phyloP scores from a whole-genome alignment of 2,797 vertebrate genomes.

The Tokudaia tokunoshimensis region DNA sequence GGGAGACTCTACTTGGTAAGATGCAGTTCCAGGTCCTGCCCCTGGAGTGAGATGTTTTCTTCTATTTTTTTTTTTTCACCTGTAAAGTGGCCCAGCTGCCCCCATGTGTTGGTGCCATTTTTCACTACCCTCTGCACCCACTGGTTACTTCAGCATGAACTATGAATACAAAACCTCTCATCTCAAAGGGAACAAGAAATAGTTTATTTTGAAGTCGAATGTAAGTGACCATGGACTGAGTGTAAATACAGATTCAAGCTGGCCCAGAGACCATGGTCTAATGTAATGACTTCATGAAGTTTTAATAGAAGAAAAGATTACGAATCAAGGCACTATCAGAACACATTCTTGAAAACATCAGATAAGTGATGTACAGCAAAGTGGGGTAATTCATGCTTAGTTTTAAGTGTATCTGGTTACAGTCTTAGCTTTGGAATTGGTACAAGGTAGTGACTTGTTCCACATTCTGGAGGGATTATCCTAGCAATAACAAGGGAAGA shows the following conservation, averaged over 20 bases:
- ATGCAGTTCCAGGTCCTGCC: background rate
- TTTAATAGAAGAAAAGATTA: background rate
- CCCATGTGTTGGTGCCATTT: too few relatives aligned
- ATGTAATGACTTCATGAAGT: background rate
- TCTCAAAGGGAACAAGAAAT: background rate
- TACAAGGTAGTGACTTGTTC: background rate
- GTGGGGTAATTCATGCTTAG: background rate
- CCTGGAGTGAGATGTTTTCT: background rate
- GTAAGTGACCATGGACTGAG: background rate
- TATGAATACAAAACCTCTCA: background rate
- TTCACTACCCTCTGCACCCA: background rate
- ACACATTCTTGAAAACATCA: background rate
- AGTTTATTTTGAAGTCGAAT: background rate
- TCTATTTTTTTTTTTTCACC: background rate
- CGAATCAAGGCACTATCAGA: background rate
- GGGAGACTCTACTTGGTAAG: background rate
- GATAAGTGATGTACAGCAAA: background rate
- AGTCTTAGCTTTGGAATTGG: background rate
- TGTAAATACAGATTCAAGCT: background rate
- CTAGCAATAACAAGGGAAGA: background rate
- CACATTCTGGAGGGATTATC: background rate
- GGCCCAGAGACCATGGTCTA: background rate
- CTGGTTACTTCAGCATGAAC: background rate
- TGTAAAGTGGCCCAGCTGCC: background rate
- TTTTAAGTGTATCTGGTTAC: background rate